A percentile compares a stretch with the other conserved stretches of the same genome.
These are phyloP conservation scores for Tetraodon nigroviridis DNA, from an alignment of 2,113 vertebrate species.

Conservation along the genomic window DNA sequence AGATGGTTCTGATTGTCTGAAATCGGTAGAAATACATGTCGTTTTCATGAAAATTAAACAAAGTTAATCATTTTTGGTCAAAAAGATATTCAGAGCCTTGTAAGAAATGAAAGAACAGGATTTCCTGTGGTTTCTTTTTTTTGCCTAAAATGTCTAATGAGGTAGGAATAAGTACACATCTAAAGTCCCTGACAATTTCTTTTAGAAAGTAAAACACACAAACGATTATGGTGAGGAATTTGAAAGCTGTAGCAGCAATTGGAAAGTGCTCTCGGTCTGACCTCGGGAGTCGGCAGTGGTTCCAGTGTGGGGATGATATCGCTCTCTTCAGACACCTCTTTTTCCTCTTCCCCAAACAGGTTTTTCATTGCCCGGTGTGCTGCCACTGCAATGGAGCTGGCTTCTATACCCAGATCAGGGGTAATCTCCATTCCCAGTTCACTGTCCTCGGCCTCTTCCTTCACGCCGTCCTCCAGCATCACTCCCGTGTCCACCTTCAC, in stretches of 20 bases:
- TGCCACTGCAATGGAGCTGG: conserved; percentile 76
- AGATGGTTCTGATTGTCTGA: neutral
- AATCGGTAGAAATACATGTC: neutral
- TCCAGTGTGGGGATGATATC: conserved; percentile 96
- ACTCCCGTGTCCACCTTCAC: conserved; percentile 96
- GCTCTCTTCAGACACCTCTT: conserved; percentile 87
- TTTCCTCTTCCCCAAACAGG: conserved; percentile 91
- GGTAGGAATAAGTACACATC: too few relatives aligned
- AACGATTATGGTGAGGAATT: neutral
- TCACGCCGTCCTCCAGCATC: conserved; percentile 87
- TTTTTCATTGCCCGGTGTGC: conserved; percentile 92
- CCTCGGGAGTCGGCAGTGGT: conserved; percentile 87
- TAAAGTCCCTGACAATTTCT: too few relatives aligned
- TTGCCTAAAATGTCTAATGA: too few relatives aligned
- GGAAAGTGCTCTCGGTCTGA: conserved; percentile 42
- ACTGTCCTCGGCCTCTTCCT: conserved; percentile 82
- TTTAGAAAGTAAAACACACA: too few relatives aligned
- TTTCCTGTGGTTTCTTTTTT: too few relatives aligned
- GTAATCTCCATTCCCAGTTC: conserved; percentile 83
- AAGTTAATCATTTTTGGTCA: neutral
- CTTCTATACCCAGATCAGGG: conserved; percentile 69
- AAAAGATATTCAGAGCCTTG: neutral
- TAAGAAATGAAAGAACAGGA: too few relatives aligned
- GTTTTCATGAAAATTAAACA: neutral
- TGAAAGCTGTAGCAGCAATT: too few relatives aligned